Evolutionary conservation across 2,113 vertebrate species (phyloP).

Genomic region (Zosterops pallidus): DNA sequence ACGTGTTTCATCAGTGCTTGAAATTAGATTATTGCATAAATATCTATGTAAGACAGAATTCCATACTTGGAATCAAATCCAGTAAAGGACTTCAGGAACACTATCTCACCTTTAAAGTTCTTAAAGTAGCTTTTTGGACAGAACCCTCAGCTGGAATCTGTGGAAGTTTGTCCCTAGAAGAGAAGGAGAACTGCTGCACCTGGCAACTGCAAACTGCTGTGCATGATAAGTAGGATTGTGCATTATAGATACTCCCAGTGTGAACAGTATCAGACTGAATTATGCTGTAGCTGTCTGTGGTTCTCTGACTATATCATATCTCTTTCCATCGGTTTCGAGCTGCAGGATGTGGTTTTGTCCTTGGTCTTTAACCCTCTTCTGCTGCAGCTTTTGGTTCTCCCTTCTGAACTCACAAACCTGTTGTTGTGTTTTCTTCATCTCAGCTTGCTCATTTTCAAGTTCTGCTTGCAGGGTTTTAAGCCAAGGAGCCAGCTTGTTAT

Average conservation of each 20-base stretch:
- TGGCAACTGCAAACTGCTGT: background rate
- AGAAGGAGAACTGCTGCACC: background rate
- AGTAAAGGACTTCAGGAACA: background rate
- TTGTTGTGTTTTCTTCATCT: slow-evolving; percentile 18
- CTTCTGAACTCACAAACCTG: background rate
- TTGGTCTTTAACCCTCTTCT: background rate
- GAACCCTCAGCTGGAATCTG: background rate
- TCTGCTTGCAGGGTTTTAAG: background rate
- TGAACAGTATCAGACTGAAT: background rate
- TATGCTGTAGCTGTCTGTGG: background rate
- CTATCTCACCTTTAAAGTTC: background rate
- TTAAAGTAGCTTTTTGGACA: background rate
- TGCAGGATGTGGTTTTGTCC: background rate
- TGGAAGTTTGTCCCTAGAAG: background rate
- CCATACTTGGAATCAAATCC: background rate
- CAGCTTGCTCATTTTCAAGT: slow-evolving; percentile 13
- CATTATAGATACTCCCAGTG: background rate
- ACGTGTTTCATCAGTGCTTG: background rate
- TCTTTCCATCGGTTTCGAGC: background rate
- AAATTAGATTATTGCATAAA: background rate
- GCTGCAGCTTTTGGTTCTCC: slow-evolving; percentile 12
- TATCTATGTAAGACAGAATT: background rate
- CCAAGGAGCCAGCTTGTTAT: background rate
- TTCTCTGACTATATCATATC: background rate
- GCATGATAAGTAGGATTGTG: background rate